phyloP scores from a whole-genome alignment of 2,888 invertebrate genomes.

The Rutpela maculata region DNA sequence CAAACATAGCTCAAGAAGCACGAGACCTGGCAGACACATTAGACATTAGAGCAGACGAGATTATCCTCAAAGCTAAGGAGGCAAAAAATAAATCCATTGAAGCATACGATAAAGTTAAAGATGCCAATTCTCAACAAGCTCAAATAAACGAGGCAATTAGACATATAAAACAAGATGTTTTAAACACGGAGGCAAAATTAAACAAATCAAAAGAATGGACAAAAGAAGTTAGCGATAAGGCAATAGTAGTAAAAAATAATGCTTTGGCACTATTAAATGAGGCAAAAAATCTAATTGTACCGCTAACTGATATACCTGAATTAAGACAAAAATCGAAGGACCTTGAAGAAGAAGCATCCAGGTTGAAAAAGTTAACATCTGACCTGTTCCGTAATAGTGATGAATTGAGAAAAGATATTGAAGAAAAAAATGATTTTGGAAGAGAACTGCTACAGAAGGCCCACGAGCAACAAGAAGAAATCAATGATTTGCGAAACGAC shows the following conservation, averaged over 20 bases:
- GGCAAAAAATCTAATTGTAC: constrained; percentile 87
- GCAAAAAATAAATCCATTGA: constrained; percentile 89
- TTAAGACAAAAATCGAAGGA: constrained; percentile 82
- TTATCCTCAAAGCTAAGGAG: constrained; percentile 85
- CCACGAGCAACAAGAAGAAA: constrained; percentile 83
- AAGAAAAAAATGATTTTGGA: constrained; percentile 80
- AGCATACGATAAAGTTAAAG: constrained; percentile 88
- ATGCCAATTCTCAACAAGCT: constrained; percentile 71
- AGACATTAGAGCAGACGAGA: constrained; percentile 85
- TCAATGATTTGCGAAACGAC: constrained; percentile 87
- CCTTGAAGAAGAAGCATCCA: constrained; percentile 83
- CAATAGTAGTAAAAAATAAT: constrained; percentile 84
- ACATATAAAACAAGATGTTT: constrained; percentile 80
- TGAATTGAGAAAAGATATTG: constrained; percentile 78
- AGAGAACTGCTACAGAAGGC: constrained; percentile 81
- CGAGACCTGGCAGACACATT: constrained; percentile 87
- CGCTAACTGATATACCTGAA: constrained; percentile 84
- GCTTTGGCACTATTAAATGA: constrained; percentile 88
- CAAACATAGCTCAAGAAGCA: constrained; percentile 92
- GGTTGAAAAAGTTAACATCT: constrained; percentile 76
- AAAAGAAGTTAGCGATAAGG: constrained; percentile 83
- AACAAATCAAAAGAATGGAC: constrained; percentile 83
- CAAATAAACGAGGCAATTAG: constrained; percentile 80
- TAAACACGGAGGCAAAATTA: constrained; percentile 82
- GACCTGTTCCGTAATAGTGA: constrained; percentile 77